phyloP scores from a whole-genome alignment of 2,888 invertebrate species.

The Drosophila fungiperda region DNA sequence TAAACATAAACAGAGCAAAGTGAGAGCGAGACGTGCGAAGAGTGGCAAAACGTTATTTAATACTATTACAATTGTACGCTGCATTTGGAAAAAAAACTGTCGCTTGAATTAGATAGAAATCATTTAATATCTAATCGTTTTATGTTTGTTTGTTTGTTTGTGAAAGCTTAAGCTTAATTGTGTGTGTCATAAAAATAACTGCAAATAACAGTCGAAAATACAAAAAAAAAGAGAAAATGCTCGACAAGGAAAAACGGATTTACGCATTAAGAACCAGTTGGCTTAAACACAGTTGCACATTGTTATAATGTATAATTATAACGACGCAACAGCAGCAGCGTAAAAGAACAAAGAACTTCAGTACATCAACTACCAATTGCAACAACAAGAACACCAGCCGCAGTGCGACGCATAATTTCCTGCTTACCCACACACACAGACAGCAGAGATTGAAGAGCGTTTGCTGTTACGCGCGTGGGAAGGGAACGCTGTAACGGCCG shows the following conservation, averaged over 20 bases:
- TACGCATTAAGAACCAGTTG: conserved; percentile 71
- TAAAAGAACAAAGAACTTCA: conserved; percentile 63
- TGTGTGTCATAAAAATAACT: conserved; percentile 37
- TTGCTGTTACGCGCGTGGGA: conserved; percentile 61
- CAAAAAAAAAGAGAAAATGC: conserved; percentile 51
- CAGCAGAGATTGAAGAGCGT: conserved; percentile 35
- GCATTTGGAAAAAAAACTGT: conserved; percentile 24
- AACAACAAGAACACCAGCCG: conserved; percentile 41
- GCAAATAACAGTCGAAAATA: conserved; percentile 45
- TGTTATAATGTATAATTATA: conserved; percentile 65
- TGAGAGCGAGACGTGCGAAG: conserved; percentile 52
- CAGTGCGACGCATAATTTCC: conserved; percentile 76
- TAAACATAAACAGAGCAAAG: conserved; percentile 61
- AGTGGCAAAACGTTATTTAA: conserved; percentile 32
- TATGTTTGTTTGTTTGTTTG: conserved; percentile 30
- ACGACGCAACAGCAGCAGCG: conserved; percentile 50
- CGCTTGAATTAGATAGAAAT: conserved; percentile 11
- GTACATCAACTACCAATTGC: conserved; percentile 52
- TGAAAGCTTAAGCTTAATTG: conserved; percentile 33
- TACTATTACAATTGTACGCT: conserved; percentile 22
- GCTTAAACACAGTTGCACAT: conserved; percentile 42
- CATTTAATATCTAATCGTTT: conserved; percentile 11
- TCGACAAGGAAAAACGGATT: conserved; percentile 67
- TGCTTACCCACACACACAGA: conserved; percentile 62
- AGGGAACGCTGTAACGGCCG: conserved; percentile 57